Percentiles rank a stretch among this genome's conserved stretches.
phyloP scores from a whole-genome alignment of 1,140 invertebrate genomes.

The Meloidogyne hapla region DNA sequence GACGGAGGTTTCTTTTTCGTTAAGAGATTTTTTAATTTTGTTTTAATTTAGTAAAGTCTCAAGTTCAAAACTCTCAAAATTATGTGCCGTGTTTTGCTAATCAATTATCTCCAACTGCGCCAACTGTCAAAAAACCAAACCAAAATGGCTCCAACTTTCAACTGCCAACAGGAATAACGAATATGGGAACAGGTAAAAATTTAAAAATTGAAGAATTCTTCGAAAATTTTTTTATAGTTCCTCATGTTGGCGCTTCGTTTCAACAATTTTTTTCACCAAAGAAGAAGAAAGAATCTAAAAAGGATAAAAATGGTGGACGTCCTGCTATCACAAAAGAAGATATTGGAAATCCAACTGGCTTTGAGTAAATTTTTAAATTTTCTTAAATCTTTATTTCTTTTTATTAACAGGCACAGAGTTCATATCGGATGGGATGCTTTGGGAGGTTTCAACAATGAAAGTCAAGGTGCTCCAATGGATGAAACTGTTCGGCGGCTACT shows the following conservation, averaged over 20 bases:
- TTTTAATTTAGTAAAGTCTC: too few species aligned
- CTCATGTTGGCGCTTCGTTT: conserved; percentile 18
- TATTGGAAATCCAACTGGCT: conserved; percentile 35
- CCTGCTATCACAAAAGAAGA: conserved; percentile 29
- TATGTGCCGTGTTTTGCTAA: neutral
- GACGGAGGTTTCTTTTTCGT: neutral
- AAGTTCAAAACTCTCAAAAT: conserved; percentile 3
- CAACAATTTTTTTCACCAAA: conserved; percentile 30
- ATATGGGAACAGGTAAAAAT: neutral
- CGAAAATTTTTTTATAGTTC: neutral
- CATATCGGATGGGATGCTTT: conserved; percentile 34
- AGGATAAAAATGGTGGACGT: conserved; percentile 24
- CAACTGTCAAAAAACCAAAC: neutral
- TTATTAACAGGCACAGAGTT: conserved; percentile 14
- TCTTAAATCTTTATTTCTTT: conserved; percentile 13
- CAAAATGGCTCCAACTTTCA: neutral
- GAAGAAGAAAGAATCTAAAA: conserved; percentile 20
- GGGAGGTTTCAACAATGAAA: conserved; percentile 25
- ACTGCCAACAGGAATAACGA: conserved; percentile 29
- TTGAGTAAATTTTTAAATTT: conserved; percentile 22
- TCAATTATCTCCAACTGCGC: neutral
- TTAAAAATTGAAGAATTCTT: neutral
- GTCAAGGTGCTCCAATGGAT: conserved; percentile 28
- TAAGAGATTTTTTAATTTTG: neutral
- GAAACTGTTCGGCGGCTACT: neutral